These are phyloP conservation scores for Zelostemma sp. DNA, from an alignment of 1,140 invertebrate species.

Conservation along the genomic window DNA sequence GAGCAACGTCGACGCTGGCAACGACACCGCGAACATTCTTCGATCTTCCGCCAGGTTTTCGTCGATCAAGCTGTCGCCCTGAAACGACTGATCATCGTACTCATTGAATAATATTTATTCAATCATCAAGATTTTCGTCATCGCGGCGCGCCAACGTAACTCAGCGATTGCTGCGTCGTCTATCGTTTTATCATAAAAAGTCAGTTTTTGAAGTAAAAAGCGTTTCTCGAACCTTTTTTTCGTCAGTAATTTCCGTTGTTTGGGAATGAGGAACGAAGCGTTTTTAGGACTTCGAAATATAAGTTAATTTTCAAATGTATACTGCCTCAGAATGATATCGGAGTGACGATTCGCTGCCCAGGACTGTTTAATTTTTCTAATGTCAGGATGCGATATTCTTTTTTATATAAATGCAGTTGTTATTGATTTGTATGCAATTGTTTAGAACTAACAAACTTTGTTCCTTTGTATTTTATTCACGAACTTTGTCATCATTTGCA, in stretches of 20 bases:
- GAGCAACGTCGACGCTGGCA: conserved; percentile 16
- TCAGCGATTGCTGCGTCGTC: no score
- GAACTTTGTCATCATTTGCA: not conserved
- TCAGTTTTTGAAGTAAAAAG: no score
- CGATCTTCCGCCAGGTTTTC: not conserved
- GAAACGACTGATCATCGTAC: not conserved
- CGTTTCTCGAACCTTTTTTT: not conserved
- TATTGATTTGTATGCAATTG: not conserved
- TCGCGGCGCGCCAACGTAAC: no score
- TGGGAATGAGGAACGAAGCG: not conserved
- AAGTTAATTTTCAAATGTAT: conserved; percentile 6
- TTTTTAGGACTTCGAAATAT: not conserved
- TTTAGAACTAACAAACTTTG: not conserved
- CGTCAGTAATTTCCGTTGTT: not conserved
- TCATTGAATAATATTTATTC: not conserved
- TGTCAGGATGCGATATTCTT: not conserved
- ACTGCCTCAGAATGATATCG: conserved; percentile 21
- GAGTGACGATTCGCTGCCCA: conserved; percentile 21
- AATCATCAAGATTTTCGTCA: not conserved
- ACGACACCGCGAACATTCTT: not conserved
- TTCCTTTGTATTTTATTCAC: not conserved
- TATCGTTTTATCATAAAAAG: no score
- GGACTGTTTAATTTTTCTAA: conserved; percentile 32
- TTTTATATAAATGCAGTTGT: not conserved
- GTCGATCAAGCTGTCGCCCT: conserved; percentile 1